These are phyloP conservation scores for Heteromormyrus szaboi DNA, from an alignment of 2,797 vertebrate species.

Conservation along the genomic window DNA sequence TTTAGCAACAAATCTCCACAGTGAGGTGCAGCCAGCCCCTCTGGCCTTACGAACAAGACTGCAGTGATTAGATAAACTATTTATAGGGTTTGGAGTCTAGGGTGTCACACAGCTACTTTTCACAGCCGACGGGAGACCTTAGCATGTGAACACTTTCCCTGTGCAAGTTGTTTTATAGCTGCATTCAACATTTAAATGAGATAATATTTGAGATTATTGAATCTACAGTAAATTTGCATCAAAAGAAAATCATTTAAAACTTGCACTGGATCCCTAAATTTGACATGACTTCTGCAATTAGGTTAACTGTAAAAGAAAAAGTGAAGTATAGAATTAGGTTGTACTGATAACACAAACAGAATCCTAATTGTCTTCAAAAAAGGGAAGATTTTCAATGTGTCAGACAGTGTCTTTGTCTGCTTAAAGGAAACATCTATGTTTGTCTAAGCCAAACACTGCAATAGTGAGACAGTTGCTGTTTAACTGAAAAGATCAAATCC, in stretches of 20 bases:
- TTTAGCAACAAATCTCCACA: constrained; percentile 9
- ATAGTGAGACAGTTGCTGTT: background rate
- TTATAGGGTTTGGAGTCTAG: background rate
- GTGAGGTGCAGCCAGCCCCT: background rate
- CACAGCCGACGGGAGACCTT: background rate
- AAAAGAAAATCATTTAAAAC: background rate
- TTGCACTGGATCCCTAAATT: background rate
- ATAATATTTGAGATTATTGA: background rate
- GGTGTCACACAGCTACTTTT: background rate
- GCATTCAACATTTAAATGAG: background rate
- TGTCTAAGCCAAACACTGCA: background rate
- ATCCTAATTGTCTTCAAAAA: background rate
- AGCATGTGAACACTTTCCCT: background rate
- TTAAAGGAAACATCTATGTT: background rate
- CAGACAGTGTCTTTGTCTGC: background rate
- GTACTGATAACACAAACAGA: background rate
- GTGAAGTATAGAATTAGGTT: background rate
- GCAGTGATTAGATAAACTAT: background rate
- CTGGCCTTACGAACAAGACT: background rate
- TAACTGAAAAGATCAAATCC: background rate
- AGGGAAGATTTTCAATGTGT: background rate
- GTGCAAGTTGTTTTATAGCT: background rate
- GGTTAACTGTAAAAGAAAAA: background rate
- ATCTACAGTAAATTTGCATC: background rate
- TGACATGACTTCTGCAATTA: background rate